Percentiles rank a stretch among this genome's conserved stretches.
Conservation (phyloP, 1,140 invertebrate genomes). For the Druon quercuslanigerum region DNA sequence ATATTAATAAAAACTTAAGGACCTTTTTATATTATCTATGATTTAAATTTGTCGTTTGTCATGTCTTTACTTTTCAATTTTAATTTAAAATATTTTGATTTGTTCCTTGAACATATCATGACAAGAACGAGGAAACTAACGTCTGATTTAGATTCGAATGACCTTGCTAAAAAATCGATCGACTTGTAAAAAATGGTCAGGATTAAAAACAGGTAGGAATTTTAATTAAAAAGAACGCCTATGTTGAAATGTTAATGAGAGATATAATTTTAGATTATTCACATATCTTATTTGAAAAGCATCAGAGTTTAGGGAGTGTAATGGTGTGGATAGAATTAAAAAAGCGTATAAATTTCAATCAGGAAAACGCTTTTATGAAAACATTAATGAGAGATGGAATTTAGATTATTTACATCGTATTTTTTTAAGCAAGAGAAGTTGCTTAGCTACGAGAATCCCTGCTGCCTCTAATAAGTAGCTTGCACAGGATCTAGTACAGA, state of each 20-base stretch:
- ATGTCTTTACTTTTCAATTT: too few species aligned
- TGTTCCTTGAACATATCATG: too few species aligned
- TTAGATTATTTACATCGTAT: not conserved
- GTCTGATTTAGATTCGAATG: conserved; percentile 1
- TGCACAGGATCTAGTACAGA: too few species aligned
- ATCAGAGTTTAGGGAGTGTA: not conserved
- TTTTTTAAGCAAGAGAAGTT: too few species aligned
- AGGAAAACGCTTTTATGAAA: not conserved
- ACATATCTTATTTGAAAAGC: too few species aligned
- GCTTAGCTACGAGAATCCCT: too few species aligned
- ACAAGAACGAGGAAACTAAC: not conserved
- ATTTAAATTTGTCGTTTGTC: too few species aligned
- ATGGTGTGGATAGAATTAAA: not conserved
- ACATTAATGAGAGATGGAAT: not conserved
- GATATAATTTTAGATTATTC: not conserved
- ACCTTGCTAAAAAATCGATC: conserved; percentile 13
- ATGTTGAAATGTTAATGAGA: not conserved
- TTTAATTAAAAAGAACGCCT: not conserved
- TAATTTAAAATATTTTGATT: too few species aligned
- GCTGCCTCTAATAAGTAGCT: too few species aligned
- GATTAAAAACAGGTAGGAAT: conserved; percentile 5
- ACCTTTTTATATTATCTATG: too few species aligned
- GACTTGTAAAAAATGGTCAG: not conserved
- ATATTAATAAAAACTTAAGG: too few species aligned
- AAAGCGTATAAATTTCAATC: not conserved